Evolutionary conservation across 2,113 vertebrate genomes (phyloP), one percentile per base, ranked within the genome.

Genomic region (Carlito syrichta): DNA sequence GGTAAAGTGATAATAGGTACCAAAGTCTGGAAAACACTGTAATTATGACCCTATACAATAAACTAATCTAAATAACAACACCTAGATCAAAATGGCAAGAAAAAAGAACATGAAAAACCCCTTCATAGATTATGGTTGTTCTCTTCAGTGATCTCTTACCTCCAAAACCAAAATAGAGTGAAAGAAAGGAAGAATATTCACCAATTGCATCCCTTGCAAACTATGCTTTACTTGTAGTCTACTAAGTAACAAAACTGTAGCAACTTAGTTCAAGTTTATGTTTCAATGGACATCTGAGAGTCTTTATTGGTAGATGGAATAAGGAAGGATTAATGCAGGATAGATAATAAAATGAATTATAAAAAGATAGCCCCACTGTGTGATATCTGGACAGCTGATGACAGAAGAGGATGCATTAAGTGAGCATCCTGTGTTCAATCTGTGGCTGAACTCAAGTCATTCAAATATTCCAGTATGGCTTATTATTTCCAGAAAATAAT

Each of bases 81-180:
- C 1, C 0, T 68, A 95, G 48, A 89, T 96, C 54, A 96, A 96
- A 97, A 93, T 71, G 91, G 74, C 6, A 97, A 85, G 56, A 60
- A 83, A 96, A 96, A 77, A 95, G 66, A 87, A 94, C 19, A 77
- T 92, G 91, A 20, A 25, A 97, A 97, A 95, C 89, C 91, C 93
- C 96, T 96, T 96, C 68, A 62, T 50, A 95, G 50, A 92, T 19
- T 35, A 23, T 16, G 19, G 10, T 58, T 86, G 10, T 9, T 81
- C 20, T 52, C 19, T 3, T 16, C 10, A 40, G n/a, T 40, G 48
- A 40, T 27, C 19, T 8, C 4, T 38, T 35, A 2, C 6, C n/a
- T 69, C 38, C 16, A 66, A 56, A 87, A 73, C 45, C 30, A 32
- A 4, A 81, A 86, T 9, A 86, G 25, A 71, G 16, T 27, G 3